Conservation (phyloP, 2,888 invertebrate species). For the Synanthedon formicaeformis region DNA sequence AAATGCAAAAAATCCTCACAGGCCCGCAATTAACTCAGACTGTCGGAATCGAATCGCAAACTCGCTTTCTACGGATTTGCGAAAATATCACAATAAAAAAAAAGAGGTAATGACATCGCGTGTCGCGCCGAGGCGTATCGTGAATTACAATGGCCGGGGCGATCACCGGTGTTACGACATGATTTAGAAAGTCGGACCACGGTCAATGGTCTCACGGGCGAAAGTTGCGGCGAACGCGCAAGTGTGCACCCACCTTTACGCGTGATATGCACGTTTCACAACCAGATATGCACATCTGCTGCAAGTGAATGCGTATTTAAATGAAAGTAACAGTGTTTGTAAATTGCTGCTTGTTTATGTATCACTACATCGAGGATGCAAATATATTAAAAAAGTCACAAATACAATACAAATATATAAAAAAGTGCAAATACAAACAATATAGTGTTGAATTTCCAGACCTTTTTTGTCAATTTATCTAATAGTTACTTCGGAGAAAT, state of each 20-base stretch:
- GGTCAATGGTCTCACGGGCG: slow-evolving; percentile 63
- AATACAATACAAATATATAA: no score
- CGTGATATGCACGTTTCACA: slow-evolving; percentile 33
- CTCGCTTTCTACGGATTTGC: slow-evolving; percentile 52
- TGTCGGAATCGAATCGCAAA: slow-evolving; percentile 8
- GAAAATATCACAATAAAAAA: slow-evolving; percentile 46
- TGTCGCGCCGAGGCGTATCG: slow-evolving; percentile 49
- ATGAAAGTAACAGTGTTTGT: slow-evolving; percentile 38
- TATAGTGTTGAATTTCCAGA: no score
- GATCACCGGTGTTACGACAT: slow-evolving; percentile 62
- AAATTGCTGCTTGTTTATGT: slow-evolving; percentile 1
- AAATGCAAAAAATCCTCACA: not conserved
- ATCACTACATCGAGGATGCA: not conserved
- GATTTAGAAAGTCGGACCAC: slow-evolving; percentile 66
- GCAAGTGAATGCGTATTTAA: slow-evolving; percentile 6
- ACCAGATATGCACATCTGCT: slow-evolving; percentile 10
- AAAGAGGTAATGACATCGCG: slow-evolving; percentile 57
- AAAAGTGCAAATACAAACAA: no score
- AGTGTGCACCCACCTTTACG: slow-evolving; percentile 38
- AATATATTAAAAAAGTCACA: no score
- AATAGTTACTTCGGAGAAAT: no score
- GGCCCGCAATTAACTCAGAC: not conserved
- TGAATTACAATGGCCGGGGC: slow-evolving; percentile 59
- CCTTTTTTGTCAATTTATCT: no score
- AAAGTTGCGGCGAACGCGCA: slow-evolving; percentile 43